Evolutionary conservation across 1,140 invertebrate species (phyloP).

Genomic region (Drosophila sulfurigaster): DNA sequence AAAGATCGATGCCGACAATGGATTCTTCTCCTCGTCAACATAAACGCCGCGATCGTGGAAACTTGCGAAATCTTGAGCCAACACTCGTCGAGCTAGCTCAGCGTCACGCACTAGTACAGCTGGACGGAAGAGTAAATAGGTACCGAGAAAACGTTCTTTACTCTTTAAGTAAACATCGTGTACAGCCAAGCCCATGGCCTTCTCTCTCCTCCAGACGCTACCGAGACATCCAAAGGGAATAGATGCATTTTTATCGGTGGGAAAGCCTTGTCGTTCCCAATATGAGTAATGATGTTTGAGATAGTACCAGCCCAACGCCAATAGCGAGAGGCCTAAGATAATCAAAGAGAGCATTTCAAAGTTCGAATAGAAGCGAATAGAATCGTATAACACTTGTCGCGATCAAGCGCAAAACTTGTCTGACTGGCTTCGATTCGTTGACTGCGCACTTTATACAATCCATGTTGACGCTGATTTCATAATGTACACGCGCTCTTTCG

Average conservation of each 20-base stretch:
- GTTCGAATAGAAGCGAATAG: not conserved
- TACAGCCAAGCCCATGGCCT: conserved; percentile 68
- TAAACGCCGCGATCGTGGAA: conserved; percentile 85
- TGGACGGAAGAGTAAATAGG: conserved; percentile 82
- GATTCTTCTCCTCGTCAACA: conserved; percentile 78
- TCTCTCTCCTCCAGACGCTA: conserved; percentile 54
- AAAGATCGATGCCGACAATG: conserved; percentile 84
- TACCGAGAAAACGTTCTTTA: conserved; percentile 71
- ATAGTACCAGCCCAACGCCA: conserved; percentile 63
- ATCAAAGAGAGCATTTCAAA: conserved; percentile 54
- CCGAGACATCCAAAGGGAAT: conserved; percentile 75
- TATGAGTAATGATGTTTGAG: conserved; percentile 62
- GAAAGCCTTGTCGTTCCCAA: conserved; percentile 68
- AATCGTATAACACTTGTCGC: not conserved
- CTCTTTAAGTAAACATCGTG: conserved; percentile 66
- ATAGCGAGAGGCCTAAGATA: conserved; percentile 35
- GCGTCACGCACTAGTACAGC: conserved; percentile 85
- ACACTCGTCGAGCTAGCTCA: conserved; percentile 83
- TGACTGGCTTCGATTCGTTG: conserved; percentile 1
- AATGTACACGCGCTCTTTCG: conserved; percentile 26
- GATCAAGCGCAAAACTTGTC: conserved; percentile 26
- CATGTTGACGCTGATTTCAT: conserved; percentile 35
- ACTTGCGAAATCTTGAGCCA: conserved; percentile 84
- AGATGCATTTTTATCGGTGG: conserved; percentile 43
- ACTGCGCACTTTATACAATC: conserved; percentile 24